Conservation (phyloP, 2,888 invertebrate genomes). For the Oscheius myriophilus region DNA sequence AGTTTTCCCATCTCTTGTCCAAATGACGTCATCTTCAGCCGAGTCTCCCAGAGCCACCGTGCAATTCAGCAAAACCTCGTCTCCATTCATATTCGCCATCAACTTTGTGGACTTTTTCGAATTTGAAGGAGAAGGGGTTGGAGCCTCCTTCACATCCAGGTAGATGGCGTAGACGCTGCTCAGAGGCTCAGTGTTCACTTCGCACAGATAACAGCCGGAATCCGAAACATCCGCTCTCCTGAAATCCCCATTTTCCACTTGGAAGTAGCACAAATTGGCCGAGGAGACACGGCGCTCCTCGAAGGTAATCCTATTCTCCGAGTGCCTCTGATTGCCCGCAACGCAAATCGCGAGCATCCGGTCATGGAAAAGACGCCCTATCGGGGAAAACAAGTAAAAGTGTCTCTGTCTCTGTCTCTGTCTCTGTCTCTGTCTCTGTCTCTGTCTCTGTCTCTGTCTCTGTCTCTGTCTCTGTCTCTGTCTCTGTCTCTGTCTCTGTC, state of each 20-base stretch:
- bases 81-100: conserved; percentile 61
- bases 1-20: conserved; percentile 52
- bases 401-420: no score
- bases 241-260: conserved; percentile 12
- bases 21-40: conserved; percentile 50
- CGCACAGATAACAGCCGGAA: conserved; percentile 67
- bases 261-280: conserved; percentile 20
- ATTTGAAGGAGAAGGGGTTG: conserved; percentile 20
- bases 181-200: conserved; percentile 66
- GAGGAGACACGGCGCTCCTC: conserved; percentile 12
- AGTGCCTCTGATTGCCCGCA: conserved; percentile 23
- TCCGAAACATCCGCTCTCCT: conserved; percentile 60
- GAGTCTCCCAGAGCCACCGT: conserved; percentile 52
- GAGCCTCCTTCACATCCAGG: conserved; percentile 54
- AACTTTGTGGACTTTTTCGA: conserved; percentile 43
- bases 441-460: no score
- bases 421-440: no score
- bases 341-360: conserved; percentile 22
- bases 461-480: no score
- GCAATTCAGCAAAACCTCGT: conserved; percentile 64
- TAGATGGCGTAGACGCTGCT: conserved; percentile 65
- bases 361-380: no score
- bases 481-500: no score
- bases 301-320: conserved; percentile 27
- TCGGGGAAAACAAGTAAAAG: no score